Percentiles rank a stretch among this genome's conserved stretches.
Evolutionary conservation across 2,888 invertebrate genomes (phyloP).

Genomic region (Ophion ventricosus): DNA sequence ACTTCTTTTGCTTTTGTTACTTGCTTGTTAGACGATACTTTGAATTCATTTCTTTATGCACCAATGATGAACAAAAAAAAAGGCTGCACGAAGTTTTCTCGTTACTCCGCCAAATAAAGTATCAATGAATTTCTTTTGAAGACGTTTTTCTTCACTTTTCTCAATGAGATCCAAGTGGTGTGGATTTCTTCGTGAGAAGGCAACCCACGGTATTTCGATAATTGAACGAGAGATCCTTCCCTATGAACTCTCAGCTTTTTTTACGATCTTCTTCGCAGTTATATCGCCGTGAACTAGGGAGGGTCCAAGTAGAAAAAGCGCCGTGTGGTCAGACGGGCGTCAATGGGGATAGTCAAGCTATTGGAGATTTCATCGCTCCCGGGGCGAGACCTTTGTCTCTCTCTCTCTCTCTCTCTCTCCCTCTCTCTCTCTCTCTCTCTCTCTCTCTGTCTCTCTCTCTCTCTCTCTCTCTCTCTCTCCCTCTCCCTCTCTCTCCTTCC

Average conservation of each 20-base stretch:
- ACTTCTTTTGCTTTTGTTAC: background rate
- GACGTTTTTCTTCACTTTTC: background rate
- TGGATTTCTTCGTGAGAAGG: background rate
- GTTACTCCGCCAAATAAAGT: background rate
- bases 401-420: slow-evolving; percentile 12
- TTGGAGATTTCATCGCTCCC: slow-evolving; percentile 66
- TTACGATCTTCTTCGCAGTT: slow-evolving; percentile 30
- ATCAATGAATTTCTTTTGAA: background rate
- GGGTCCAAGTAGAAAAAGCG: slow-evolving; percentile 44
- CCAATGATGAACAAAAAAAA: background rate
- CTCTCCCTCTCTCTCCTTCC: background rate
- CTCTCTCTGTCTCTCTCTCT: background rate
- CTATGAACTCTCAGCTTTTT: slow-evolving; percentile 12
- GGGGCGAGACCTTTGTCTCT: slow-evolving; percentile 48
- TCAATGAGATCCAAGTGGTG: slow-evolving; percentile 2
- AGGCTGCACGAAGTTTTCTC: background rate
- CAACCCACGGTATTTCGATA: slow-evolving; percentile 16
- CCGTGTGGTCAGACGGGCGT: slow-evolving; percentile 56
- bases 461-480: background rate
- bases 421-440: slow-evolving; percentile 4
- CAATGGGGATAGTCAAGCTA: slow-evolving; percentile 50
- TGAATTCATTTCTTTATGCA: background rate
- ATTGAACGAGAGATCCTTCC: background rate
- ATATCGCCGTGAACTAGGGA: slow-evolving; percentile 16
- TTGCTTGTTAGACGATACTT: background rate